Evolutionary conservation across 2,797 vertebrate species (phyloP).

Genomic region (Fistularia commersonii): DNA sequence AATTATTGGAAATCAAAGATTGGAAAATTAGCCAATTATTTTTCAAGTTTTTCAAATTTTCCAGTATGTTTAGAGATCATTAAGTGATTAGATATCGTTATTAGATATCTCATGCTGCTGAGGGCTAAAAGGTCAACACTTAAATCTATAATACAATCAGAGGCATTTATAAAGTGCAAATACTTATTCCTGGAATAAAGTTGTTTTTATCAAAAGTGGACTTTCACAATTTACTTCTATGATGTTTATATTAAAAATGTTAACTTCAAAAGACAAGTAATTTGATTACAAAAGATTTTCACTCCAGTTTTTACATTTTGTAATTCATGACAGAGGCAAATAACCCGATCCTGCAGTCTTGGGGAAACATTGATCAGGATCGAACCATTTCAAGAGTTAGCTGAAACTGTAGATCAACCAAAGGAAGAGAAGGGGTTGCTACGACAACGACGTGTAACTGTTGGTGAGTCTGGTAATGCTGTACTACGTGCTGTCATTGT

Average conservation of each 20-base stretch:
- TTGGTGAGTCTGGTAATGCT: constrained; percentile 45
- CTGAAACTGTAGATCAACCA: constrained; percentile 26
- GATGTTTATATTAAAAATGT: constrained; percentile 15
- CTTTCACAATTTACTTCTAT: constrained; percentile 5
- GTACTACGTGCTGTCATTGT: background rate
- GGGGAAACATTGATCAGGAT: constrained; percentile 47
- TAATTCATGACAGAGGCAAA: constrained; percentile 49
- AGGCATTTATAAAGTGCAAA: constrained; percentile 14
- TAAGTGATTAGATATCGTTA: constrained; percentile 3
- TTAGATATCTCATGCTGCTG: constrained; percentile 24
- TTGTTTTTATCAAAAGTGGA: constrained; percentile 33
- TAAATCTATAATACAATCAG: constrained; percentile 21
- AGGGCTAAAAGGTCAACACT: constrained; percentile 9
- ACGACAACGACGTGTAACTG: constrained; percentile 48
- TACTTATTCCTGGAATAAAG: constrained; percentile 25
- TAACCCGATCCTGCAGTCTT: constrained; percentile 56
- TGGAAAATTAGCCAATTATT: too few relatives aligned
- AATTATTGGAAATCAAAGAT: too few relatives aligned
- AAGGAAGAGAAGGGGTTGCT: constrained; percentile 29
- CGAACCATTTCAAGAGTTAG: constrained; percentile 47
- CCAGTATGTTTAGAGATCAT: too few relatives aligned
- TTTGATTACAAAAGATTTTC: background rate
- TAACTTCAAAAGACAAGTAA: constrained; percentile 27
- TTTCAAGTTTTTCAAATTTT: too few relatives aligned
- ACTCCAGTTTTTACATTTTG: constrained; percentile 13